Percentiles rank a stretch among this genome's conserved stretches.
Conservation (phyloP, 2,797 vertebrate species). For the Numenius phaeopus region DNA sequence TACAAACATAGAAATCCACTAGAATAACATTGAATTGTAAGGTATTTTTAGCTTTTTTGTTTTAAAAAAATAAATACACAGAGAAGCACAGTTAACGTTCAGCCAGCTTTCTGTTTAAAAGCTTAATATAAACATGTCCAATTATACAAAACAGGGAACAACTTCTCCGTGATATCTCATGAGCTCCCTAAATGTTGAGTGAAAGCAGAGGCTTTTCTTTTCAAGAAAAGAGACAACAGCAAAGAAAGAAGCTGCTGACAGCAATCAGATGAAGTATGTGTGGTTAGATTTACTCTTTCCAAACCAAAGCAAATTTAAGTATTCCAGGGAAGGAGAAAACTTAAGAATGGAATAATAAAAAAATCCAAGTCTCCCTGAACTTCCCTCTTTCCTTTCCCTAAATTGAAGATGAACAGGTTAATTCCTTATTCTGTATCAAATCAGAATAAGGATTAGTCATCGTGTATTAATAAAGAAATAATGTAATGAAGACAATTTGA, state of each 20-base stretch:
- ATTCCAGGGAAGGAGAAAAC: neutral
- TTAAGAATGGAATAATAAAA: neutral
- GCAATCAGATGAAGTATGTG: neutral
- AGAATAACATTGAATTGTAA: neutral
- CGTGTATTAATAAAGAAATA: neutral
- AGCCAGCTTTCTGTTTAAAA: neutral
- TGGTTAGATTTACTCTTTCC: neutral
- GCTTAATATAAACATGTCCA: neutral
- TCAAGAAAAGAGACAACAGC: neutral
- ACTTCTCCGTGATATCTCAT: neutral
- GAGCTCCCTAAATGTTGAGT: neutral
- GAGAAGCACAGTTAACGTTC: neutral
- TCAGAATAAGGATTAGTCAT: neutral
- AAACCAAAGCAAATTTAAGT: neutral
- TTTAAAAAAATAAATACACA: neutral
- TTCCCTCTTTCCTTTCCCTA: neutral
- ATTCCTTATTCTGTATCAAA: neutral
- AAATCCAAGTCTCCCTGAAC: neutral
- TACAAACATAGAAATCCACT: neutral
- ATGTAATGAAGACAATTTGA: neutral
- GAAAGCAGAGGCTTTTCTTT: neutral
- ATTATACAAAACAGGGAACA: neutral
- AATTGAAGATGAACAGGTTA: neutral
- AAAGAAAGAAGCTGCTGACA: constrained; percentile 11
- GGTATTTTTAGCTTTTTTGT: neutral